Conservation (phyloP, 2,888 invertebrate species). For the Epistrophe eligans region DNA sequence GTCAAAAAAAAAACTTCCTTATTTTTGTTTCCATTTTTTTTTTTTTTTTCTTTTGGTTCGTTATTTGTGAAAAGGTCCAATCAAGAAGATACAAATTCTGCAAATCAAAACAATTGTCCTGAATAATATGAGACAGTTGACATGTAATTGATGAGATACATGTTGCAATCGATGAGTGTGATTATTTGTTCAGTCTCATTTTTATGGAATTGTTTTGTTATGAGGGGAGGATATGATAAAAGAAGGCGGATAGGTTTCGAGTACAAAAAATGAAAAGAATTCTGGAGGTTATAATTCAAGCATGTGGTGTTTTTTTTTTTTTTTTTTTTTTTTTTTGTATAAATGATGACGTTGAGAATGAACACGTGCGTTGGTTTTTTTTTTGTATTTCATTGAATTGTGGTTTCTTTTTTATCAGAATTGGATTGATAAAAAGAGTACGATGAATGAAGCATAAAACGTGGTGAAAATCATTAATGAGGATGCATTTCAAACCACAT, state of each 20-base stretch:
- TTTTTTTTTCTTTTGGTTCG: background rate
- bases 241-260: background rate
- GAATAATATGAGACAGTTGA: slow-evolving; percentile 16
- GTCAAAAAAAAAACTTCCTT: background rate
- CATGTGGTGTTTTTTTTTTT: background rate
- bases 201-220: background rate
- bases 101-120: slow-evolving; percentile 12
- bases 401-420: background rate
- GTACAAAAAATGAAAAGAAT: background rate
- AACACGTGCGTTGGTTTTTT: slow-evolving; percentile 7
- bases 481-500: slow-evolving; percentile 6
- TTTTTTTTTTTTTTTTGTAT: background rate
- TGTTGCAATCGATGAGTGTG: slow-evolving; percentile 35
- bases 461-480: background rate
- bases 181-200: slow-evolving; percentile 12
- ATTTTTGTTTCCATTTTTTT: background rate
- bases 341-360: background rate
- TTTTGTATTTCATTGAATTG: background rate
- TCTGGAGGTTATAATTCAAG: background rate
- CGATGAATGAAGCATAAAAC: background rate
- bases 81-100: slow-evolving; percentile 2
- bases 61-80: slow-evolving; percentile 27
- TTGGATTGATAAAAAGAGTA: background rate
- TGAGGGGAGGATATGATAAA: background rate
- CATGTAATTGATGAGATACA: slow-evolving; percentile 29